phyloP scores from a whole-genome alignment of 2,113 vertebrate species.

The Oreochromis spilurus region DNA sequence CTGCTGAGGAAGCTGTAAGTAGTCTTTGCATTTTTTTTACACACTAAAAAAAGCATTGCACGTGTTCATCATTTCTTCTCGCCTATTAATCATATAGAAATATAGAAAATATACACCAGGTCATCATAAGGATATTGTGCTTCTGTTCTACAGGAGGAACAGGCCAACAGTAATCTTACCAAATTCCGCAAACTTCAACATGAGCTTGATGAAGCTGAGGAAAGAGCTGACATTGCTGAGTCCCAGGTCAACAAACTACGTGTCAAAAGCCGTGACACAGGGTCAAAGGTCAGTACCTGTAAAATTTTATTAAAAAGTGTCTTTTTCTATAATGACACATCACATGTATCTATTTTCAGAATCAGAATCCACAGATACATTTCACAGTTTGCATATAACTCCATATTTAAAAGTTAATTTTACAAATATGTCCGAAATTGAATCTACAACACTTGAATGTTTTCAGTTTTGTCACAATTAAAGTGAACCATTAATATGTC shows the following conservation, averaged over 20 bases:
- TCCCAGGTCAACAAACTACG: conserved; percentile 75
- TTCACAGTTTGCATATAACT: background rate
- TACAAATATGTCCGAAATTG: background rate
- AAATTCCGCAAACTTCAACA: conserved; percentile 69
- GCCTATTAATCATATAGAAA: background rate
- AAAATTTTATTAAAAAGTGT: background rate
- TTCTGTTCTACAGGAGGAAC: conserved; percentile 62
- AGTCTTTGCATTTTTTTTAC: background rate
- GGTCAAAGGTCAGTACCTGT: conserved; percentile 58
- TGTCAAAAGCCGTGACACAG: conserved; percentile 65
- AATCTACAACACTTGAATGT: background rate
- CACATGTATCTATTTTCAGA: background rate
- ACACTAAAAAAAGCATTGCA: background rate
- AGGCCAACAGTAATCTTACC: conserved; percentile 63
- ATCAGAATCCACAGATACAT: background rate
- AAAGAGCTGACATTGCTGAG: conserved; percentile 71
- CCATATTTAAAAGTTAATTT: background rate
- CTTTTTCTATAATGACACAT: background rate
- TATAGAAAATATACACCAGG: background rate
- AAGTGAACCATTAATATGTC: background rate
- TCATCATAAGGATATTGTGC: background rate
- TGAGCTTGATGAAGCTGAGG: conserved; percentile 71
- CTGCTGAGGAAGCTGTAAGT: conserved; percentile 74
- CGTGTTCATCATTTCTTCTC: background rate
- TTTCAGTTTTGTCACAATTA: background rate